Evolutionary conservation across 1,140 invertebrate species (phyloP).

Genomic region (Asobara japonica): DNA sequence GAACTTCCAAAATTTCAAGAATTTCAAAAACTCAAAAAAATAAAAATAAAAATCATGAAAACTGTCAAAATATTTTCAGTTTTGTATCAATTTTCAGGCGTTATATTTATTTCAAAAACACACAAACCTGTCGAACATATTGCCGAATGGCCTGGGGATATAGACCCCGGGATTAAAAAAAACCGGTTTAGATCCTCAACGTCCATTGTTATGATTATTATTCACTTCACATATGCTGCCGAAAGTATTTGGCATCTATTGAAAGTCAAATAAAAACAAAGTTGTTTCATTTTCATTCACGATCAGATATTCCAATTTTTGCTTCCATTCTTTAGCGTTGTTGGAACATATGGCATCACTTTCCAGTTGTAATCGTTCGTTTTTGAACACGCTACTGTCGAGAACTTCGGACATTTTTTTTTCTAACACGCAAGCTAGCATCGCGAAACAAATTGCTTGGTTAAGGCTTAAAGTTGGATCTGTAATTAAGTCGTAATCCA

Average conservation of each 20-base stretch:
- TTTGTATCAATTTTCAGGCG: no score
- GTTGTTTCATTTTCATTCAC: background rate
- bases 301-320: background rate
- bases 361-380: background rate
- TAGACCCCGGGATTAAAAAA: background rate
- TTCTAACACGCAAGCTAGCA: background rate
- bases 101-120: background rate
- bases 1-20: background rate
- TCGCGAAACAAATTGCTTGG: background rate
- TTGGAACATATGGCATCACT: background rate
- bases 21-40: no score
- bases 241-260: background rate
- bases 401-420: background rate
- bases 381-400: background rate
- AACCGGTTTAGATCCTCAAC: background rate
- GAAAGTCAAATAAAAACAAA: background rate
- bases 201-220: background rate
- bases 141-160: background rate
- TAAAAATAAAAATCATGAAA: no score
- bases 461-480: background rate
- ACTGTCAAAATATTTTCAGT: no score
- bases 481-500: conserved; percentile 2
- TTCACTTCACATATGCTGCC: background rate
- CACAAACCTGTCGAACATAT: background rate
- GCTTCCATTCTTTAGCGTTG: background rate